Evolutionary conservation across 2,113 vertebrate species (phyloP).

Genomic region (Phylloscopus trochiloides): DNA sequence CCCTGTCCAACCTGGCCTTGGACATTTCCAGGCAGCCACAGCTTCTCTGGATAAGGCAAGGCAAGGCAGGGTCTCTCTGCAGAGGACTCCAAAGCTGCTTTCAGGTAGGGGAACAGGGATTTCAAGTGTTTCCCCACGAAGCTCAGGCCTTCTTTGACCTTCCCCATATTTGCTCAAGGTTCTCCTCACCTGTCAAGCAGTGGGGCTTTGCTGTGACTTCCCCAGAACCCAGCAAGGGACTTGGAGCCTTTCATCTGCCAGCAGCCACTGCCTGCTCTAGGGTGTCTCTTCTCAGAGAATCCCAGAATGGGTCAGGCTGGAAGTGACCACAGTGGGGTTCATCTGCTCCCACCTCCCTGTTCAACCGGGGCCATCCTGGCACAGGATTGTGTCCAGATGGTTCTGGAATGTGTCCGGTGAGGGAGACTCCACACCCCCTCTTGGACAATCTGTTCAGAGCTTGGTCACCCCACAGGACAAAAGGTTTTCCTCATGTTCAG

Average conservation of each 20-base stretch:
- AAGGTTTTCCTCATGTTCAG: neutral
- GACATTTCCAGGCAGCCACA: neutral
- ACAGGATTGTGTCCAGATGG: neutral
- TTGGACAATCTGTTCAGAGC: neutral
- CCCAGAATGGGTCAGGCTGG: neutral
- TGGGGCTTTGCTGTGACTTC: neutral
- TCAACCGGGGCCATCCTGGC: rapidly evolving
- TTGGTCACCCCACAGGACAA: neutral
- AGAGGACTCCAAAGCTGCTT: neutral
- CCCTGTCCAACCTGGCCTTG: rapidly evolving
- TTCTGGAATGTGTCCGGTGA: neutral
- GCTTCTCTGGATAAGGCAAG: neutral
- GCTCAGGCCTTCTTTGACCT: neutral
- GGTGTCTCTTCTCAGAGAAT: neutral
- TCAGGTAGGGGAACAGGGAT: rapidly evolving
- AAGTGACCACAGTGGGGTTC: neutral
- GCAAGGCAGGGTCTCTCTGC: neutral
- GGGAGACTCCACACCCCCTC: neutral
- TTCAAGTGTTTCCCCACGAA: neutral
- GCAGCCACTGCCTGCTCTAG: neutral
- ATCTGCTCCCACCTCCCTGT: neutral
- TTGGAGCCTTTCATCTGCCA: neutral
- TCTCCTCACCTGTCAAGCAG: neutral
- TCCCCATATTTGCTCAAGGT: rapidly evolving
- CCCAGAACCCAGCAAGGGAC: neutral